phyloP scores from a whole-genome alignment of 2,797 vertebrate species.

The Otus scops region DNA sequence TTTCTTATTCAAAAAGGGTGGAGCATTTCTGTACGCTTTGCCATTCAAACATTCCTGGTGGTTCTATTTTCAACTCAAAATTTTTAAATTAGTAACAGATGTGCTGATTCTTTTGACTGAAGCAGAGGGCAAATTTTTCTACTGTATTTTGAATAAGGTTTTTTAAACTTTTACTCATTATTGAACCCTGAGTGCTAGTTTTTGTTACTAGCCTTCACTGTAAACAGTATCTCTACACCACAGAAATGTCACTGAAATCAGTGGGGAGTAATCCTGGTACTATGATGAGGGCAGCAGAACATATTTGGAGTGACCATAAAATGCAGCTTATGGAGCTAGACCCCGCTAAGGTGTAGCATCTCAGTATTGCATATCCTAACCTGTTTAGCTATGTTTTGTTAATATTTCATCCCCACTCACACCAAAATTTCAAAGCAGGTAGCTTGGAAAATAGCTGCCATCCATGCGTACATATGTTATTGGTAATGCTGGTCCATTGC shows the following conservation, averaged over 20 bases:
- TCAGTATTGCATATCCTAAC: background rate
- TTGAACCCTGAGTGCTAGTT: background rate
- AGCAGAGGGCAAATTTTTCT: background rate
- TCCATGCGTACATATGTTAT: background rate
- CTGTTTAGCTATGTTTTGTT: background rate
- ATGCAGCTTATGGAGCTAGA: background rate
- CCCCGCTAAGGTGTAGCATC: background rate
- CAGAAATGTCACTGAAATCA: background rate
- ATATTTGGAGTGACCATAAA: background rate
- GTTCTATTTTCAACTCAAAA: constrained; percentile 67
- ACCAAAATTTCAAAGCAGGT: background rate
- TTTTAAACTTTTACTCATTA: background rate
- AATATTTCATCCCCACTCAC: background rate
- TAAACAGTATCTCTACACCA: background rate
- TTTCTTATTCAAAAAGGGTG: constrained; percentile 60
- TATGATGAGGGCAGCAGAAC: background rate
- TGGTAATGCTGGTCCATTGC: background rate
- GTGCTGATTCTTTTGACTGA: constrained; percentile 28
- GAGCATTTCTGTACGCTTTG: constrained; percentile 38
- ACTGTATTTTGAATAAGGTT: background rate
- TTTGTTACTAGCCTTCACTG: background rate
- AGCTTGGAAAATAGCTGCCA: background rate
- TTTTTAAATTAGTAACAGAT: constrained; percentile 73
- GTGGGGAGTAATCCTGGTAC: background rate
- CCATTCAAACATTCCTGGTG: constrained; percentile 65